Conservation (phyloP, 2,113 vertebrate species). For the Caranx melampygus region DNA sequence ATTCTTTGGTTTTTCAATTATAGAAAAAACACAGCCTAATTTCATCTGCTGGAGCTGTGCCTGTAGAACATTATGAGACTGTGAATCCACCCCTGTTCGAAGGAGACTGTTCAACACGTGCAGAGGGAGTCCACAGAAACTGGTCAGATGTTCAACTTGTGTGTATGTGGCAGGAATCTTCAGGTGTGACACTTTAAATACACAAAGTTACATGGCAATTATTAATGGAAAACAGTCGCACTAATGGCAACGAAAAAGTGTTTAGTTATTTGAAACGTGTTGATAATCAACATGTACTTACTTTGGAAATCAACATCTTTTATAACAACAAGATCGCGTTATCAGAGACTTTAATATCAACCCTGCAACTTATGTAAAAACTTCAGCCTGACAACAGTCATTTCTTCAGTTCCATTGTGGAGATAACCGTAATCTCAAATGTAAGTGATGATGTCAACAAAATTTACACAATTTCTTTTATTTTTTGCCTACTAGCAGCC, state of each 20-base stretch:
- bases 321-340: not conserved
- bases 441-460: not conserved
- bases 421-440: not conserved
- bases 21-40: not conserved
- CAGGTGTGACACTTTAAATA: not conserved
- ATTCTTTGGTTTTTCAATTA: slow-evolving; percentile 11
- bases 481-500: not conserved
- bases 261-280: not conserved
- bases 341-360: not conserved
- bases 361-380: not conserved
- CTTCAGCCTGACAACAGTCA: not conserved
- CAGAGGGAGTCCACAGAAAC: not conserved
- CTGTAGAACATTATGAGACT: slow-evolving; percentile 1
- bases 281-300: not conserved
- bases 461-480: not conserved
- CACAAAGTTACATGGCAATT: not conserved
- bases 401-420: not conserved
- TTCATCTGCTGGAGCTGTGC: not conserved
- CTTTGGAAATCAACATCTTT: not conserved
- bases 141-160: not conserved
- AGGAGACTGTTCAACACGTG: not conserved
- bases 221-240: not conserved
- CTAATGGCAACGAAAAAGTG: not conserved
- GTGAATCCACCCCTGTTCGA: not conserved
- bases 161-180: not conserved